Evolutionary conservation across 2,113 vertebrate genomes (phyloP), one percentile per base, ranked within the genome.

Genomic region (Pachycephala philippinensis): DNA sequence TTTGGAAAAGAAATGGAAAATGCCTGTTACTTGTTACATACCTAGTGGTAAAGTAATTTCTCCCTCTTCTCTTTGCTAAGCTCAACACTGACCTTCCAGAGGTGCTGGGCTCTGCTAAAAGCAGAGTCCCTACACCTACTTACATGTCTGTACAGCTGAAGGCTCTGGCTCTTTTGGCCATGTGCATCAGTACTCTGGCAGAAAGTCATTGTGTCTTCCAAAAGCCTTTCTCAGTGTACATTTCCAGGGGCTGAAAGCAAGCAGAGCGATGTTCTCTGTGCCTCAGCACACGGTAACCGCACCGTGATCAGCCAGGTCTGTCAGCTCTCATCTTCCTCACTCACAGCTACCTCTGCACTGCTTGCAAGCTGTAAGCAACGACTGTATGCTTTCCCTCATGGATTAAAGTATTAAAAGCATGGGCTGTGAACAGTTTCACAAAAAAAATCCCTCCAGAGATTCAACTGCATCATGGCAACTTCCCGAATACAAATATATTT

Each of bases 271-370:
- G 20, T 12, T 74, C 50, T 57, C 52, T 53, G 65, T 54, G 68
- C 61, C 61, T 52, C 52, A 44, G 6, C 3, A 40, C 33, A 30
- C 0, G 2, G 54, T n/a, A 77, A 74, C 2, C 20, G 22, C 57
- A 50, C 47, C 0, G 1, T 3, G 37, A 42, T 35, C 0, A 0
- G 54, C 14, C 13, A 13, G 33, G 53, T 24, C 63, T 86, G 80
- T 45, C n/a, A 27, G 76, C 49, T 47, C 31, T 45, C 44, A 21
- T 26, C 72, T 57, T 80, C 77, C 59, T 65, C 77, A 39, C 54
- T 60, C 72, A 24, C 44, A 37, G 42, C 52, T 50, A 52, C 35
- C 30, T 49, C 66, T 84, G 89, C 39, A 44, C 26, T 0, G 0
- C 21, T 16, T 19, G 22, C 60, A 78, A 86, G 68, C 53, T 59